These are phyloP conservation scores for Plestiodon gilberti DNA, from an alignment of 2,113 vertebrate species.

Conservation along the genomic window DNA sequence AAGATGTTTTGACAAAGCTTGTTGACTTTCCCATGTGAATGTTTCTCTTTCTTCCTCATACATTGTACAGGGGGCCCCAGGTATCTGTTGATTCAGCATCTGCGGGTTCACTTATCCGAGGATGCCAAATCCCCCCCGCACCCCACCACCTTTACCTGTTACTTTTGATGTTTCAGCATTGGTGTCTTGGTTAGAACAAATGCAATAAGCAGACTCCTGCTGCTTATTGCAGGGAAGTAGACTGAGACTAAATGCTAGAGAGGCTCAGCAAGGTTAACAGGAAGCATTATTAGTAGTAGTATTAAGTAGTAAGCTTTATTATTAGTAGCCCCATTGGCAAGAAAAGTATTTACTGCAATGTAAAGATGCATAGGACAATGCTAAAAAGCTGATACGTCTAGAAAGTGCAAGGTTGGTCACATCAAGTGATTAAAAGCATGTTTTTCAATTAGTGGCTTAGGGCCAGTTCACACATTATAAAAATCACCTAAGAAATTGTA, in stretches of 20 bases:
- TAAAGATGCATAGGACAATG: not conserved
- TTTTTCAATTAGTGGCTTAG: not conserved
- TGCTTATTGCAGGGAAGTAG: not conserved
- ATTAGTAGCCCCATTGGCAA: not conserved
- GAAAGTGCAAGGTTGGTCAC: not conserved
- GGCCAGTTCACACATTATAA: conserved; percentile 1
- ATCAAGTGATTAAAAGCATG: not conserved
- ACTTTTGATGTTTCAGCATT: no score
- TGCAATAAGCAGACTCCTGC: not conserved
- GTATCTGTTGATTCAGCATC: no score
- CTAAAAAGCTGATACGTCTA: not conserved
- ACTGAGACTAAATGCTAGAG: no score
- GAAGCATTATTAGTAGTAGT: no score
- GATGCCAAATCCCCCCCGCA: no score
- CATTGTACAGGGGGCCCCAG: no score
- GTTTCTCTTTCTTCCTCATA: not conserved
- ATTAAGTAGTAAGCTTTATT: no score
- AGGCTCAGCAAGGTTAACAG: not conserved
- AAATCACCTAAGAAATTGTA: not conserved
- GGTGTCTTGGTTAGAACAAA: no score
- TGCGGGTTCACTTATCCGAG: no score
- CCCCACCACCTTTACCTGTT: no score
- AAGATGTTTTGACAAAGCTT: not conserved
- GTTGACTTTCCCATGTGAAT: not conserved
- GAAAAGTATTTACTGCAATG: not conserved